Base-by-base conservation (phyloP, 2,888 invertebrate species). In the Macrosoma leucophasiata region DNA sequence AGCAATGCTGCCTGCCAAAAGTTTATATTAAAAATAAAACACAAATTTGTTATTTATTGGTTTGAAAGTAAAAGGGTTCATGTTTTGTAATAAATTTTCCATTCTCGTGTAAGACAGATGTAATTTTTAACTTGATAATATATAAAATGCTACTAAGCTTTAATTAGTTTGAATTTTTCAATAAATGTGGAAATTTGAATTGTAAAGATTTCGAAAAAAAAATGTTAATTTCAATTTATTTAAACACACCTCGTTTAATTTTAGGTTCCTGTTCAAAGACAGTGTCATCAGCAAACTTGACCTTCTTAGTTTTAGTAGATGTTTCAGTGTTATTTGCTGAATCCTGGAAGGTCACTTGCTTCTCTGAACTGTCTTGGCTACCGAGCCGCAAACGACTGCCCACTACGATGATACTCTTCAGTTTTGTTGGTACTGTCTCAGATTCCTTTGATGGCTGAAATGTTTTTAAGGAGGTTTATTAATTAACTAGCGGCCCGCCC, bases 281-380 rank as follows among this genome's bases (percentile, higher is more conserved):
- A 1, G 84, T 82, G 23, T 74, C 75, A 4, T 81, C 67, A 13
- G 82, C 78, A 46, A 84, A 84, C 30, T 79, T 74, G 4, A 82
- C 84, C 33, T 61, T 73, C 34, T 82, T 84, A 1, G 45, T 49
- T 33, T 73, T 81, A 0, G 61, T 42, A 1, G 60, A 71, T 0
- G 50, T 48, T n/a, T 77, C 76, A 5, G 56, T 58, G 7, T 45
- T 58, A 26, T 51, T 55, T 2, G 36, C 54, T 1, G 73, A 72
- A 8, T 79, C 81, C 29, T 70, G 73, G 43, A 71, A 73, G 0
- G 75, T 77, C 14, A 71, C 74, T 10, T 78, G 79, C 37, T 77
- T 79, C 33, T 82, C 84, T 0, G 65, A 54, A 33, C 81, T 82
- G 11, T 82, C 82, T 35, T 79, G 81, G 40, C 79, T 79, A 9